These are phyloP conservation scores for Cotesia typhae DNA, from an alignment of 1,140 invertebrate genomes.

Conservation along the genomic window DNA sequence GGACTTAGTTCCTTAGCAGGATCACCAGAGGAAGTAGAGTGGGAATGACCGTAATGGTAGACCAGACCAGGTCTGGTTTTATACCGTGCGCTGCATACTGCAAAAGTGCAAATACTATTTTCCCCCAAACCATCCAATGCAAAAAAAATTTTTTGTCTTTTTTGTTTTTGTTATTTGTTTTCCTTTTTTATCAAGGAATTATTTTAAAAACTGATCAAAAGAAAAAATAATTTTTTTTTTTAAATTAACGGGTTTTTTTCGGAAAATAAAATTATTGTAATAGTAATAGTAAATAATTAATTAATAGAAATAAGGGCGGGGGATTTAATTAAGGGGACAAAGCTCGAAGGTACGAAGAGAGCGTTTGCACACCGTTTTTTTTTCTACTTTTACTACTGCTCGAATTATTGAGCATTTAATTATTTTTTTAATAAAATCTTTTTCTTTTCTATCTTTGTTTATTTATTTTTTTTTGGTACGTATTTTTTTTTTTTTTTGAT, in stretches of 20 bases:
- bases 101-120: conserved; percentile 70
- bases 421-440: conserved; percentile 8
- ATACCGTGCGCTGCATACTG: conserved; percentile 96
- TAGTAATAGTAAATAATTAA: not conserved
- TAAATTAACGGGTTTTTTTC: not conserved
- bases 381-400: not conserved
- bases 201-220: not conserved
- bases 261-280: not conserved
- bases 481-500: conserved; percentile 33
- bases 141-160: conserved; percentile 46
- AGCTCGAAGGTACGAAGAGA: conserved; percentile 22
- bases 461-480: conserved; percentile 2
- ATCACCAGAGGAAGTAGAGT: conserved; percentile 71
- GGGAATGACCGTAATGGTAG: conserved; percentile 97
- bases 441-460: conserved; percentile 18
- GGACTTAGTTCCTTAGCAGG: conserved; percentile 68
- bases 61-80: conserved; percentile 96
- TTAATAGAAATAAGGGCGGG: not conserved
- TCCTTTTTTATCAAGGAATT: conserved; percentile 45
- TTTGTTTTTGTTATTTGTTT: conserved; percentile 37
- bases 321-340: conserved; percentile 3
- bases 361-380: conserved; percentile 25
- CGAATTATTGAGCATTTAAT: conserved; percentile 16
- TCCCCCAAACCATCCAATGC: conserved; percentile 65
- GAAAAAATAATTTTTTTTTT: conserved; percentile 4